Conservation (phyloP, 1,140 invertebrate species). For the Trichonephila clavata region DNA sequence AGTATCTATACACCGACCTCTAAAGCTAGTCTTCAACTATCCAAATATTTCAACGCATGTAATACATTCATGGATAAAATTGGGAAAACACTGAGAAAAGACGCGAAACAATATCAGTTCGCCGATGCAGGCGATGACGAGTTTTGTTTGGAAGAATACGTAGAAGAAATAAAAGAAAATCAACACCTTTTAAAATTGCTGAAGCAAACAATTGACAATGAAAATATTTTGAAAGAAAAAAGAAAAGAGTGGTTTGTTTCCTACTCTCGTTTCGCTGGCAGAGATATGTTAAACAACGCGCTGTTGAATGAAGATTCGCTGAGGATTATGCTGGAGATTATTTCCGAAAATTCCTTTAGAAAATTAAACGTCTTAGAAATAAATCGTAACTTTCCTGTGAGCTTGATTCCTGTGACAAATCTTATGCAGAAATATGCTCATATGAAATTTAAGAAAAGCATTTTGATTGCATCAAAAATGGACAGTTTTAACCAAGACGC, state of each 20-base stretch:
- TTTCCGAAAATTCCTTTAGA: slow-evolving; percentile 72
- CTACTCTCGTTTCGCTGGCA: neutral
- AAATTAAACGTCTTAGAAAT: slow-evolving; percentile 73
- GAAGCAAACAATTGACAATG: neutral
- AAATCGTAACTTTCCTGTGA: neutral
- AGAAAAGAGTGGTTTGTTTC: neutral
- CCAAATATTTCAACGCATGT: slow-evolving; percentile 9
- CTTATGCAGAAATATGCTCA: slow-evolving; percentile 12
- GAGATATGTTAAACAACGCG: slow-evolving; percentile 37
- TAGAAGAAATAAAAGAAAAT: neutral
- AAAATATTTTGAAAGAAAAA: neutral
- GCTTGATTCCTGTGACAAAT: neutral
- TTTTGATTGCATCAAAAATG: neutral
- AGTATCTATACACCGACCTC: neutral
- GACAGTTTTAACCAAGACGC: neutral
- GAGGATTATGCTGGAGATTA: slow-evolving; percentile 67
- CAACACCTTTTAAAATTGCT: neutral
- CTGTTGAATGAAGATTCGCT: slow-evolving; percentile 40
- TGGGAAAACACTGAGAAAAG: neutral
- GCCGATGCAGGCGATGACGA: neutral
- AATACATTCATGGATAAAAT: neutral
- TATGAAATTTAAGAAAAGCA: slow-evolving; percentile 35
- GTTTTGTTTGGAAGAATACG: neutral
- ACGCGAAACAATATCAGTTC: neutral
- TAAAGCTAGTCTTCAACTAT: neutral